Conservation (phyloP, 2,113 vertebrate species). For the Craseonycteris thonglongyai region DNA sequence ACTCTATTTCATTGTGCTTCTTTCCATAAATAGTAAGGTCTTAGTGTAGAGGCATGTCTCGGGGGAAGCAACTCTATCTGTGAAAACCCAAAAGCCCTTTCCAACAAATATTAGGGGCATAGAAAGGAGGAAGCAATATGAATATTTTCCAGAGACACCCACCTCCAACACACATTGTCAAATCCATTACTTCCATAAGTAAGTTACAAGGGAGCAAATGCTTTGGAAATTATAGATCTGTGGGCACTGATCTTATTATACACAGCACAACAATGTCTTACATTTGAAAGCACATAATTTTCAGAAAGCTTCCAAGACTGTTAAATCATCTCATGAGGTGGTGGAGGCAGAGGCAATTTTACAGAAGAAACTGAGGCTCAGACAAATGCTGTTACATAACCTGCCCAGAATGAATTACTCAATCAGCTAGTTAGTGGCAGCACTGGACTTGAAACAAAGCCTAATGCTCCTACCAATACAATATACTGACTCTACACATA, state of each 20-base stretch:
- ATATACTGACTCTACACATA: not conserved
- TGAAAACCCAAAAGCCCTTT: not conserved
- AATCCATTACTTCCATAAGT: not conserved
- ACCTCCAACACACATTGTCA: not conserved
- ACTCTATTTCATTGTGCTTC: not conserved
- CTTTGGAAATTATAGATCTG: not conserved
- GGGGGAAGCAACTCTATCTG: not conserved
- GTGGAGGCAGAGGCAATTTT: not conserved
- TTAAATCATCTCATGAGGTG: not conserved
- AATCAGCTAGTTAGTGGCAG: not conserved
- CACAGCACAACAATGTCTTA: not conserved
- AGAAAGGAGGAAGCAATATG: not conserved
- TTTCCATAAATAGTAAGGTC: conserved; percentile 14
- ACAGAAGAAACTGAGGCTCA: conserved; percentile 25
- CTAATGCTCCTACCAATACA: not conserved
- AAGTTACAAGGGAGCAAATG: not conserved
- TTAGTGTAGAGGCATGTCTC: not conserved
- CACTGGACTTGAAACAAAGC: not conserved
- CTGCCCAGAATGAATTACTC: not conserved
- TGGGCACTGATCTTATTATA: not conserved
- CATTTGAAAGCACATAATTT: not conserved
- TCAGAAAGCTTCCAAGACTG: not conserved
- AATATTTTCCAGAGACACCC: conserved; percentile 7
- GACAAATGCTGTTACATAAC: not conserved
- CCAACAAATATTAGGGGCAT: conserved; percentile 2